A percentile compares a stretch with the other conserved stretches of the same genome.
These are phyloP conservation scores for Samia ricini DNA, from an alignment of 1,140 invertebrate species.

Conservation along the genomic window DNA sequence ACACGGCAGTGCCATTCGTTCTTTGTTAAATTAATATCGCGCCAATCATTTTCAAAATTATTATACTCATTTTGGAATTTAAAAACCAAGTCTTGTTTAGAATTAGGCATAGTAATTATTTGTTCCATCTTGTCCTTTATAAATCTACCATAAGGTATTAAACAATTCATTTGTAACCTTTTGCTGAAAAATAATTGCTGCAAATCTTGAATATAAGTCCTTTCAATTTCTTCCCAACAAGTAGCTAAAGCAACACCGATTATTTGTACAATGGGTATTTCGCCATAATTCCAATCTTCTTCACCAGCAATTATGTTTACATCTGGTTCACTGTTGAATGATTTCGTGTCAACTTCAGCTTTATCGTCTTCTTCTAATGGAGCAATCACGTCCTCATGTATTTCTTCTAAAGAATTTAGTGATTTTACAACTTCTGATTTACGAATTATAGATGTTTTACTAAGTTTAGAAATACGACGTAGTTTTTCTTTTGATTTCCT, in stretches of 20 bases:
- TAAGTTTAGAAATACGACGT: slow-evolving; percentile 45
- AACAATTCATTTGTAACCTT: slow-evolving; percentile 68
- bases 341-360: slow-evolving; percentile 30
- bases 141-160: slow-evolving; percentile 76
- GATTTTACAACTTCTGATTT: slow-evolving; percentile 50
- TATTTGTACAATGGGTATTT: slow-evolving; percentile 49
- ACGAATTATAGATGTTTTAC: slow-evolving; percentile 37
- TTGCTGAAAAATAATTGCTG: slow-evolving; percentile 77
- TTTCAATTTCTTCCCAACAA: slow-evolving; percentile 79
- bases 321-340: slow-evolving; percentile 36
- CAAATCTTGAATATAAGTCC: slow-evolving; percentile 74
- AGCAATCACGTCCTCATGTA: slow-evolving; percentile 27
- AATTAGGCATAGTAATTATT: slow-evolving; percentile 76
- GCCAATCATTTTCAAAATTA: slow-evolving; percentile 76
- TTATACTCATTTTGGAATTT: slow-evolving; percentile 79
- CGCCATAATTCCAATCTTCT: slow-evolving; percentile 74
- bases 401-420: slow-evolving; percentile 34
- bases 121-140: slow-evolving; percentile 74
- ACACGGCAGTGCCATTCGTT: slow-evolving; percentile 72
- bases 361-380: slow-evolving; percentile 29
- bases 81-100: slow-evolving; percentile 75
- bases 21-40: slow-evolving; percentile 69
- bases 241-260: slow-evolving; percentile 54
- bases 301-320: slow-evolving; percentile 71
- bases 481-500: slow-evolving; percentile 50